phyloP scores from a whole-genome alignment of 1,140 invertebrate genomes.

The Sesamia nonagrioides region DNA sequence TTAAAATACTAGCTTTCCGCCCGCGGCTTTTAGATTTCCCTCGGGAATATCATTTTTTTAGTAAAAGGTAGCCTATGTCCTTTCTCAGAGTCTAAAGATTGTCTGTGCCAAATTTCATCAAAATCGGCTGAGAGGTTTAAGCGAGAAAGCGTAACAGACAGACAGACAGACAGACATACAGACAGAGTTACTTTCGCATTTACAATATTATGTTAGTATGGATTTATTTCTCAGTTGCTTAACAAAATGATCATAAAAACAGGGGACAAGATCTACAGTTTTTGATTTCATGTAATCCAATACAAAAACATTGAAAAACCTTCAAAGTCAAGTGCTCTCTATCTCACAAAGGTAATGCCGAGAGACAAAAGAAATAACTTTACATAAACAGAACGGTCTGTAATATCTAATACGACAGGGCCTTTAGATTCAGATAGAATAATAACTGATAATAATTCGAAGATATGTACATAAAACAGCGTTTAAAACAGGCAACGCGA shows the following conservation, averaged over 20 bases:
- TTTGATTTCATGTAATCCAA: neutral
- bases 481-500: constrained; percentile 10
- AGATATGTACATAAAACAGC: constrained; percentile 19
- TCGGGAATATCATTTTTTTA: too few species aligned
- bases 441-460: neutral
- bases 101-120: too few species aligned
- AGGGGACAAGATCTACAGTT: neutral
- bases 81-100: too few species aligned
- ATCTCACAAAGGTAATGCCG: neutral
- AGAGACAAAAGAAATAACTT: constrained; percentile 20
- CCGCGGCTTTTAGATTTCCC: too few species aligned
- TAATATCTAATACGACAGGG: neutral
- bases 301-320: constrained; percentile 12
- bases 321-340: neutral
- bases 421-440: neutral
- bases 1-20: too few species aligned
- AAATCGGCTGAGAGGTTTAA: too few species aligned
- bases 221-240: neutral
- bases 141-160: too few species aligned
- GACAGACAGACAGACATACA: too few species aligned
- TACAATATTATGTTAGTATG: too few species aligned
- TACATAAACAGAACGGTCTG: neutral
- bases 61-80: too few species aligned
- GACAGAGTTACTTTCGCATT: too few species aligned
- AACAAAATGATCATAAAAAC: too few species aligned